A percentile compares a stretch with the other conserved stretches of the same genome.
Conservation (phyloP, 2,888 invertebrate species). For the Lysandra coridon region DNA sequence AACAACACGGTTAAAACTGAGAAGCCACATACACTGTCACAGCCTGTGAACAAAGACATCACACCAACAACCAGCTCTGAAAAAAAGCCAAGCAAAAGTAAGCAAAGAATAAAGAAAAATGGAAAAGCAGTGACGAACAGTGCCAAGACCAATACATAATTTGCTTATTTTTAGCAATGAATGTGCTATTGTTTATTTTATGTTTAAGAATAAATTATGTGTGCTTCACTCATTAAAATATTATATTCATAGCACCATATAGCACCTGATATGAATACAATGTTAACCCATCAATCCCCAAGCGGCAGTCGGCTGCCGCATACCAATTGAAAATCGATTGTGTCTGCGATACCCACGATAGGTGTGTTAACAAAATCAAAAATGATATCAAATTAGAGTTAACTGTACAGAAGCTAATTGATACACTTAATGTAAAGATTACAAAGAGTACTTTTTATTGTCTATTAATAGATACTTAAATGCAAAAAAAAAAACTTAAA, state of each 20-base stretch:
- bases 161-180: neutral
- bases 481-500: too few species aligned
- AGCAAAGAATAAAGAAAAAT: slow-evolving; percentile 36
- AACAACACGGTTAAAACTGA: slow-evolving; percentile 30
- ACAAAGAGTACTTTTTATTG: too few species aligned
- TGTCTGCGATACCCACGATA: too few species aligned
- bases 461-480: too few species aligned
- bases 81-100: slow-evolving; percentile 39
- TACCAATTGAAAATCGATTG: too few species aligned
- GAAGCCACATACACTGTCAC: slow-evolving; percentile 67
- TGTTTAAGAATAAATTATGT: neutral
- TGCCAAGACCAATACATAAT: too few species aligned
- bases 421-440: too few species aligned
- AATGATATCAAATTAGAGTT: too few species aligned
- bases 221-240: neutral
- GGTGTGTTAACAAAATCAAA: too few species aligned
- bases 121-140: too few species aligned
- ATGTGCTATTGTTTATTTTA: neutral
- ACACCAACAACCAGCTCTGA: slow-evolving; percentile 50
- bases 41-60: slow-evolving; percentile 70
- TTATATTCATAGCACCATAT: neutral
- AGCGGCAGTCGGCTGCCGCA: too few species aligned
- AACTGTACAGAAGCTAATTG: too few species aligned
- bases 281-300: neutral
- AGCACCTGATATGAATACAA: neutral